Conservation (phyloP, 1,140 invertebrate genomes). For the Stenopsyche tienmushanensis region DNA sequence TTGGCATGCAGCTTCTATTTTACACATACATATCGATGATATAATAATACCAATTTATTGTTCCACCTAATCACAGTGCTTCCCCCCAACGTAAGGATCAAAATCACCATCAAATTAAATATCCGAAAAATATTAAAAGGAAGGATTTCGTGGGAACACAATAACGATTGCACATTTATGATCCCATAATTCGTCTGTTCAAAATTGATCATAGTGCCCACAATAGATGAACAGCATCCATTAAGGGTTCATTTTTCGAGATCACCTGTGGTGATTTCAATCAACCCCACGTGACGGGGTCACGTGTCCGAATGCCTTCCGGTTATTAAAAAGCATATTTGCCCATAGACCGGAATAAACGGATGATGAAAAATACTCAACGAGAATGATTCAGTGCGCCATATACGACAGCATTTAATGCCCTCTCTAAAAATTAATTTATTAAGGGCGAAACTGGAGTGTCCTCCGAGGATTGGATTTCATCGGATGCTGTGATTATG, state of each 20-base stretch:
- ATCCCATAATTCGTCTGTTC: slow-evolving; percentile 1
- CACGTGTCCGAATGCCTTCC: slow-evolving; percentile 30
- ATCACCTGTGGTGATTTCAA: slow-evolving; percentile 39
- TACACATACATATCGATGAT: too few relatives aligned
- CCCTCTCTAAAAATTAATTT: too few relatives aligned
- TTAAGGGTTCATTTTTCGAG: slow-evolving; percentile 23
- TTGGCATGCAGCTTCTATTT: too few relatives aligned
- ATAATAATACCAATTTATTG: too few relatives aligned
- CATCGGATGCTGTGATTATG: not conserved
- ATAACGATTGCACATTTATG: not conserved
- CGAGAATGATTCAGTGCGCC: not conserved
- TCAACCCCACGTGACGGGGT: slow-evolving; percentile 22
- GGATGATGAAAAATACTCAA: not conserved
- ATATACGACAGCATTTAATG: too few relatives aligned
- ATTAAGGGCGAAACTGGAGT: too few relatives aligned
- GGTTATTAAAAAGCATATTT: slow-evolving; percentile 19
- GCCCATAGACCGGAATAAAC: not conserved
- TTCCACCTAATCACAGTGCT: too few relatives aligned
- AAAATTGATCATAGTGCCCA: slow-evolving; percentile 16
- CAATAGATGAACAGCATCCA: not conserved
- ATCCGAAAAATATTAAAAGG: too few relatives aligned
- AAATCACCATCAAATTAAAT: too few relatives aligned
- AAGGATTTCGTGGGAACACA: slow-evolving; percentile 19
- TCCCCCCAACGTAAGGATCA: too few relatives aligned
- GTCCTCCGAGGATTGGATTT: not conserved